These are phyloP conservation scores for Cepaea nemoralis DNA, from an alignment of 1,140 invertebrate genomes.

Conservation along the genomic window DNA sequence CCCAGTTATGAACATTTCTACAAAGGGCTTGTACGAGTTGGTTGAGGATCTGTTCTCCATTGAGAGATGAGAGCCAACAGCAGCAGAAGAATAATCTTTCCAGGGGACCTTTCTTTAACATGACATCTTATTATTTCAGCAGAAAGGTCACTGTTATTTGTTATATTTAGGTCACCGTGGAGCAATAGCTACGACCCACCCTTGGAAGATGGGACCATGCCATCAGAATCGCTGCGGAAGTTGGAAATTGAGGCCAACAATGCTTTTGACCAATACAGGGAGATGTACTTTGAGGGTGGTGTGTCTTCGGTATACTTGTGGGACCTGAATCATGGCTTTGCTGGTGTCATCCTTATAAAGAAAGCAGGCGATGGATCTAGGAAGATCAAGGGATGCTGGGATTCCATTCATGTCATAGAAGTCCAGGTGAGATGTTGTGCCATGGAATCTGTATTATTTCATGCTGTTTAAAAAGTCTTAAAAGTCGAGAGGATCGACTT, in stretches of 20 bases:
- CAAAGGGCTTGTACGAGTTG: too few relatives aligned
- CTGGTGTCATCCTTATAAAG: slow-evolving; percentile 98
- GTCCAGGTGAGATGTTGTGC: slow-evolving; percentile 78
- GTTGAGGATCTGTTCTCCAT: too few relatives aligned
- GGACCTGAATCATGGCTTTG: slow-evolving; percentile 99
- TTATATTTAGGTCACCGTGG: slow-evolving; percentile 90
- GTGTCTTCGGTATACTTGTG: slow-evolving; percentile 99
- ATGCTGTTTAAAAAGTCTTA: too few relatives aligned
- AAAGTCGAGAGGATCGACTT: too few relatives aligned
- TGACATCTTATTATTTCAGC: too few relatives aligned
- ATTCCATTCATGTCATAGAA: slow-evolving; percentile 99
- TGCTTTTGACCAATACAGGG: slow-evolving; percentile 98
- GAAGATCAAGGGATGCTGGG: slow-evolving; percentile 99
- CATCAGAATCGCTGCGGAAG: slow-evolving; percentile 93
- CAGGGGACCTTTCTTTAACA: too few relatives aligned
- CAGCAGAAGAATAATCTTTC: too few relatives aligned
- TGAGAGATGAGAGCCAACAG: too few relatives aligned
- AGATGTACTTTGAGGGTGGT: slow-evolving; percentile 99
- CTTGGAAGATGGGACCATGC: slow-evolving; percentile 97
- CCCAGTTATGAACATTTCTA: too few relatives aligned
- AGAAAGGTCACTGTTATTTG: neutral
- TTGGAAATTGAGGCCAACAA: slow-evolving; percentile 98
- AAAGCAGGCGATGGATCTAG: slow-evolving; percentile 97
- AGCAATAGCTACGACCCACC: slow-evolving; percentile 98
- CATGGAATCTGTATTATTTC: too few relatives aligned